A percentile compares a stretch with the other conserved stretches of the same genome.
These are phyloP conservation scores for Drosophila grimshawi DNA, from an alignment of 1,140 invertebrate genomes.

Conservation along the genomic window DNA sequence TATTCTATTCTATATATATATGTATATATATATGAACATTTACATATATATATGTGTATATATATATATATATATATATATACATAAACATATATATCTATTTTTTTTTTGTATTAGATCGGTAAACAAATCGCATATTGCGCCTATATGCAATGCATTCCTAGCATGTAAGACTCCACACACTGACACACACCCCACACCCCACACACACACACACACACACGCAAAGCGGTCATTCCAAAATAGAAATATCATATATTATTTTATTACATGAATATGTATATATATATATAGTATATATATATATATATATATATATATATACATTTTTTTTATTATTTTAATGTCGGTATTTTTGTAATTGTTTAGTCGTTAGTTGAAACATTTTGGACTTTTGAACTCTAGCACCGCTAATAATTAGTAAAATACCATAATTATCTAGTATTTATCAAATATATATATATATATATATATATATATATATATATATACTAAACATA, in stretches of 20 bases:
- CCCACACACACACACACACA: conserved; percentile 9
- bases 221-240: conserved; percentile 63
- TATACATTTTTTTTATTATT: conserved; percentile 2
- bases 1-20: conserved; percentile 64
- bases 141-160: conserved; percentile 60
- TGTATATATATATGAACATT: conserved; percentile 32
- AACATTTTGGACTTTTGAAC: conserved; percentile 22
- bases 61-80: conserved; percentile 22
- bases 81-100: not conserved
- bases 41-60: conserved; percentile 14
- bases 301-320: conserved; percentile 2
- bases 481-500: conserved; percentile 10
- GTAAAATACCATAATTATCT: conserved; percentile 35
- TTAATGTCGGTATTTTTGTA: conserved; percentile 10
- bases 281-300: conserved; percentile 7
- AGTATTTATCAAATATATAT: conserved; percentile 27
- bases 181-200: conserved; percentile 27
- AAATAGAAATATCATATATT: conserved; percentile 26
- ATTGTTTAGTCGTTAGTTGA: conserved; percentile 18
- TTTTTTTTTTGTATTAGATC: conserved; percentile 44
- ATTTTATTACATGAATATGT: conserved; percentile 2
- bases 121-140: conserved; percentile 20
- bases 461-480: not conserved
- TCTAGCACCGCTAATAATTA: conserved; percentile 24
- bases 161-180: conserved; percentile 57